phyloP scores from a whole-genome alignment of 2,888 invertebrate genomes.

The Mythimna pallens region DNA sequence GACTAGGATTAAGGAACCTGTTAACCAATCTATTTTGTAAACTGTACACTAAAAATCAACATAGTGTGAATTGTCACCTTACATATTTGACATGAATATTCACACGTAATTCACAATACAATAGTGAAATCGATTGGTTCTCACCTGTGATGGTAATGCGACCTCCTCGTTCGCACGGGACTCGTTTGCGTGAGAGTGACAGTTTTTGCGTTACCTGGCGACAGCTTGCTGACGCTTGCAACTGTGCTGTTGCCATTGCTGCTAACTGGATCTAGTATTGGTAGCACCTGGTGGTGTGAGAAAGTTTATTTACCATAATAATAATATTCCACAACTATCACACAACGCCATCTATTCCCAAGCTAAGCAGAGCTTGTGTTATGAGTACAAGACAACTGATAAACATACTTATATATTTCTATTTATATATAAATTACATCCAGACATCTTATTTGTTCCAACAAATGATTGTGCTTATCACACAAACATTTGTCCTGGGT shows the following conservation, averaged over 20 bases:
- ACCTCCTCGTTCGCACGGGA: slow-evolving; percentile 85
- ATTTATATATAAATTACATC: too few relatives aligned
- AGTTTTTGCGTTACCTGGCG: slow-evolving; percentile 84
- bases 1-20: not conserved
- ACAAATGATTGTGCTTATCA: too few relatives aligned
- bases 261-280: slow-evolving; percentile 81
- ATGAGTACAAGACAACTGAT: too few relatives aligned
- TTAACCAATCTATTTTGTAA: slow-evolving; percentile 11
- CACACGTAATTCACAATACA: slow-evolving; percentile 39
- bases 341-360: too few relatives aligned
- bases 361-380: too few relatives aligned
- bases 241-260: slow-evolving; percentile 87
- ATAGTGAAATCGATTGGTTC: slow-evolving; percentile 37
- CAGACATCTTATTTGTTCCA: too few relatives aligned
- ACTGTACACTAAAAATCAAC: slow-evolving; percentile 23
- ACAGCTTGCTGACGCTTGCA: slow-evolving; percentile 85
- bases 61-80: slow-evolving; percentile 24
- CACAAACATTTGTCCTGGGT: too few relatives aligned
- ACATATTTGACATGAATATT: slow-evolving; percentile 45
- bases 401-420: too few relatives aligned
- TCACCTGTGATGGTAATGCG: slow-evolving; percentile 89
- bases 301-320: slow-evolving; percentile 1
- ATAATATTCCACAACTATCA: too few relatives aligned
- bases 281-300: slow-evolving; percentile 72
- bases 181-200: slow-evolving; percentile 88